Evolutionary conservation across 2,797 vertebrate genomes (phyloP).

Genomic region (Crax fasciolata): DNA sequence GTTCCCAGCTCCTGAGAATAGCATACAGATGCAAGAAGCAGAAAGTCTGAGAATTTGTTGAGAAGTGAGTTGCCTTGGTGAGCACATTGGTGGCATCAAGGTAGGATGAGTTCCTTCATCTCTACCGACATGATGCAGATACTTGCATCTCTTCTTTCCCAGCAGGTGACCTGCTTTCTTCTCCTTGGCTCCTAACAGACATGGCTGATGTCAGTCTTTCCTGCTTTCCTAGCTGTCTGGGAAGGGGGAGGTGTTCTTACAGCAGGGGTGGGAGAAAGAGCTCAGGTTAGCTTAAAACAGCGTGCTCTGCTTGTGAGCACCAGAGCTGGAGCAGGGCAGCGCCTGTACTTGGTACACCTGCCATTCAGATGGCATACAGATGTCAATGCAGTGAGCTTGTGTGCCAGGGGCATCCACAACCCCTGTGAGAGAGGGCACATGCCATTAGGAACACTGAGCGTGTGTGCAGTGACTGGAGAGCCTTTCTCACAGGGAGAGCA

Average conservation of each 20-base stretch:
- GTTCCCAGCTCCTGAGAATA: not conserved
- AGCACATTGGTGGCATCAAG: not conserved
- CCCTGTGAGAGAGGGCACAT: not conserved
- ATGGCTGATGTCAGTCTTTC: not conserved
- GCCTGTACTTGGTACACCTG: not conserved
- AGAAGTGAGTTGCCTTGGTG: not conserved
- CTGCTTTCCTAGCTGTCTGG: not conserved
- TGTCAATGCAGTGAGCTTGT: not conserved
- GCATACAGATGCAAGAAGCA: not conserved
- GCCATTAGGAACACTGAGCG: not conserved
- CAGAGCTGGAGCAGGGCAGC: not conserved
- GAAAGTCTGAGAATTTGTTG: not conserved
- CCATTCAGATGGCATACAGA: not conserved
- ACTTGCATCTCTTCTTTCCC: not conserved
- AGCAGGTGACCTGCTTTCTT: not conserved
- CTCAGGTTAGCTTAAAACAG: not conserved
- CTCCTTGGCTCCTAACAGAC: not conserved
- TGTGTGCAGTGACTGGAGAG: not conserved
- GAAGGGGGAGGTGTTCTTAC: not conserved
- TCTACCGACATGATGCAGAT: not conserved
- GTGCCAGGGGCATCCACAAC: not conserved
- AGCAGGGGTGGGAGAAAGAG: not conserved
- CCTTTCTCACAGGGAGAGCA: not conserved
- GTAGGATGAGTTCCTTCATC: not conserved
- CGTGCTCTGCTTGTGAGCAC: not conserved